Base-by-base conservation (phyloP, 2,113 vertebrate species). In the Actinemys pallida region DNA sequence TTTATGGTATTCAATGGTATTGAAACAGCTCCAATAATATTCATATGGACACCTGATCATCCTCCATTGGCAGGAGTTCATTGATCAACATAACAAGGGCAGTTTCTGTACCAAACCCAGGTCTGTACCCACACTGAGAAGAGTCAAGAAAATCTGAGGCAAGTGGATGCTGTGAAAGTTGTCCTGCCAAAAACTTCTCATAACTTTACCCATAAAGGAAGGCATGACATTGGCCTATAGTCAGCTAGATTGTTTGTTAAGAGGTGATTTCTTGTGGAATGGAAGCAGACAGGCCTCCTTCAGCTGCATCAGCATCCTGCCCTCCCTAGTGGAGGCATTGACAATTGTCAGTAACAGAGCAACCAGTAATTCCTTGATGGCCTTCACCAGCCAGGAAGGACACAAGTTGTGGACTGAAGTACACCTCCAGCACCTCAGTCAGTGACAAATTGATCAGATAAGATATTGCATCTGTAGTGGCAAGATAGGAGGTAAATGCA, bases 121-220 rank as follows among this genome's bases (percentile, higher is more conserved):
- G 17, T 91, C 0, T 0, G 49, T 65, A 65, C 27, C 13, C 62
- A 65, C 31, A 65, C 4, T 65, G 25, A 57, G 24, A 57, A 57
- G 56, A 27, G 56, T 57, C 27, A 16, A 65, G 62, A 35, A 65
- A 24, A 54, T 87, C 4, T 53, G 57, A 62, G 57, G 19, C 25
- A 1, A 0, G 5, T 29, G 49, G 57, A 88, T 49, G 3, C 25
- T 4, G 31, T 56, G 72, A 93, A 35, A 2, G 0, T 59, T 25
- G 50, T 84, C 17, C 22, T 75, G 14, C 53, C 81, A 78, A 42
- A 91, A 12, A 35, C 31, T 65, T 65, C 31, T 52, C 86, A 29
- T 3, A 83, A 0, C 20, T 29, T 11, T 13, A 2, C 3, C 1
- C 6, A 3, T 53, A 45, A 56, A 13, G 80, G 11, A 10, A 87